phyloP scores from a whole-genome alignment of 2,113 vertebrate genomes.

The Oenanthe oenanthe region DNA sequence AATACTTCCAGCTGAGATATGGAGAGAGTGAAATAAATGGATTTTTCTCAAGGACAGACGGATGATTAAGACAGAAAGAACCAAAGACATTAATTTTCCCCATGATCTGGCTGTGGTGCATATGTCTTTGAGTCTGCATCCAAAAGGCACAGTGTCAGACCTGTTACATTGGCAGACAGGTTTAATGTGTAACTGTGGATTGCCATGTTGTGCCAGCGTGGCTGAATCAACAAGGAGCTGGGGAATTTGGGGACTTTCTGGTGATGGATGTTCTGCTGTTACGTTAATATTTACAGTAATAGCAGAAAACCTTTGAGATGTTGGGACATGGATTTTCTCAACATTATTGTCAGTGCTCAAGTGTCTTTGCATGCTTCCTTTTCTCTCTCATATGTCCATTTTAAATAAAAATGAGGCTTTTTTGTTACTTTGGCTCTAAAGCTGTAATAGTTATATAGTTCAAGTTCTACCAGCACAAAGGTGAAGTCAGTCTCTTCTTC shows the following conservation, averaged over 20 bases:
- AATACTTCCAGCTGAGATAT: background rate
- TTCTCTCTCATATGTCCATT: rapidly evolving
- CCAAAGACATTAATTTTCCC: background rate
- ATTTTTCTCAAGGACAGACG: background rate
- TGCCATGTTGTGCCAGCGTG: background rate
- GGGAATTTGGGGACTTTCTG: constrained; percentile 55
- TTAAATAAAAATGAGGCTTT: background rate
- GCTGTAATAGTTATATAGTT: background rate
- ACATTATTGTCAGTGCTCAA: background rate
- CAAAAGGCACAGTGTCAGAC: background rate
- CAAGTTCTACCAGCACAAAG: background rate
- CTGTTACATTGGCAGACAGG: background rate
- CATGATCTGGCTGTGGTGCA: background rate
- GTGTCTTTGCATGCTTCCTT: background rate
- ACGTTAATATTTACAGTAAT: background rate
- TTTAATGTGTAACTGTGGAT: background rate
- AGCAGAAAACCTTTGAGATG: constrained; percentile 24
- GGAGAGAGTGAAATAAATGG: background rate
- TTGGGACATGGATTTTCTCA: background rate
- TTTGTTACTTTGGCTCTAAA: background rate
- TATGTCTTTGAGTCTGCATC: background rate
- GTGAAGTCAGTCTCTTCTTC: rapidly evolving
- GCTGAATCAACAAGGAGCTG: background rate
- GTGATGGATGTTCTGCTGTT: background rate
- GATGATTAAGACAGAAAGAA: background rate